Evolutionary conservation across 2,888 invertebrate genomes (phyloP), one percentile per base, ranked within the genome.

Genomic region (Clistopyga incitator): DNA sequence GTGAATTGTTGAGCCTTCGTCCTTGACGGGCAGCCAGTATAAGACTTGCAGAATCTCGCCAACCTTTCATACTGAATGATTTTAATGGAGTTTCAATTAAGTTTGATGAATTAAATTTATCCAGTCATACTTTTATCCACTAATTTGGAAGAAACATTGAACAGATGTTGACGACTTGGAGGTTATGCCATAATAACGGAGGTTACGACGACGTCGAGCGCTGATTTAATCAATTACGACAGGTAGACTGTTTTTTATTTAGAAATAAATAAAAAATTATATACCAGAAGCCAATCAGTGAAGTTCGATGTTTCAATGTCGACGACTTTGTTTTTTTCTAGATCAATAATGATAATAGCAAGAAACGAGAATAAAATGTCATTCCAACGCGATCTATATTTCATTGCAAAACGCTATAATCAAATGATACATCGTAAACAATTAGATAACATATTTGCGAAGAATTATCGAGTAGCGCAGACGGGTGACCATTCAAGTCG

Each of bases 11-110:
- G 10, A 56, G 78, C 71, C 87, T 90, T 38, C 87, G 61, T n/a
- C 84, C 78, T 64, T 88, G 86, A 71, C 87, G 85, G 45, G 95
- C 94, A 81, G 95, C 94, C 87, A 96, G 91, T 90, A 96, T 95
- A 90, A 96, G 91, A 90, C 95, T 95, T 64, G 96, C 95, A 20
- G 96, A 95, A 91, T 96, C 95, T 89, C 95, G 95, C 95, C 95
- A 96, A 88, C 93, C 91, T 93, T 95, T 95, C 90, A 94, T 92
- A 74, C 68, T 82, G 6, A 61, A 25, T 1, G 15, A 34, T 15
- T 50, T 23, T 15, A 18, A 29, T n/a, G 8, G 10, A 64, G 2
- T 67, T 15, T 34, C 8, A 34, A 38, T 10, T 1, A 6, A 10
- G 1, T 38, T 15, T 10, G 0, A 8, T 13, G 0, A 34, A 42